Conservation (phyloP, 2,113 vertebrate genomes). For the Gnathonemus echidnorhynchus region DNA sequence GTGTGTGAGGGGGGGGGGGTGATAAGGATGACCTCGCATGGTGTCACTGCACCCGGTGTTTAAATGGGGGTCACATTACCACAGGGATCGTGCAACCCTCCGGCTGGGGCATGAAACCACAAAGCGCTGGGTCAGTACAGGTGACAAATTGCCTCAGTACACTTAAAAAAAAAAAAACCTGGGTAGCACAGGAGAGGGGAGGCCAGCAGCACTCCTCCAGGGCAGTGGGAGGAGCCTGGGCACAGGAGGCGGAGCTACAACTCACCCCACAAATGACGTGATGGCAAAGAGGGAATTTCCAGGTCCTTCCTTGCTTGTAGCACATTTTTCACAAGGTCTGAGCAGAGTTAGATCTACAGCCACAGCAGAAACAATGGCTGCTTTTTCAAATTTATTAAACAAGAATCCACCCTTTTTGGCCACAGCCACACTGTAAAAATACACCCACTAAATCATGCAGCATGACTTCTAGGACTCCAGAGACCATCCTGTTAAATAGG, state of each 20-base stretch:
- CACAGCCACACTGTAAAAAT: no score
- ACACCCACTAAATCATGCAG: no score
- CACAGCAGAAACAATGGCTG: neutral
- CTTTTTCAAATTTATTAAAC: neutral
- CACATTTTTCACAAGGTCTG: neutral
- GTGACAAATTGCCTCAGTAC: neutral
- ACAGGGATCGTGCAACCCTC: neutral
- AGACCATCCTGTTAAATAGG: no score
- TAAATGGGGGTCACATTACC: neutral
- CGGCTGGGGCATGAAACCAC: neutral
- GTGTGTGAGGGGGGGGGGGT: neutral
- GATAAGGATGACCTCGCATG: neutral
- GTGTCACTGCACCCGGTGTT: neutral
- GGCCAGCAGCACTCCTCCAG: neutral
- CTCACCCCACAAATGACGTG: neutral
- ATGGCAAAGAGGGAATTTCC: neutral
- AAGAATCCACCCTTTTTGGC: neutral
- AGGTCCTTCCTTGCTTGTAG: neutral
- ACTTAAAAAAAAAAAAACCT: neutral
- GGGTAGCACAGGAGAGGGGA: no score
- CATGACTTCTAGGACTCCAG: no score
- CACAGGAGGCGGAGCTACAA: neutral
- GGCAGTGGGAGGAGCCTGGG: neutral
- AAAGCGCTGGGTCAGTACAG: neutral
- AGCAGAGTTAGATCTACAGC: neutral